These are phyloP conservation scores for Buceros bicornis DNA, from an alignment of 2,797 vertebrate genomes.

Conservation along the genomic window DNA sequence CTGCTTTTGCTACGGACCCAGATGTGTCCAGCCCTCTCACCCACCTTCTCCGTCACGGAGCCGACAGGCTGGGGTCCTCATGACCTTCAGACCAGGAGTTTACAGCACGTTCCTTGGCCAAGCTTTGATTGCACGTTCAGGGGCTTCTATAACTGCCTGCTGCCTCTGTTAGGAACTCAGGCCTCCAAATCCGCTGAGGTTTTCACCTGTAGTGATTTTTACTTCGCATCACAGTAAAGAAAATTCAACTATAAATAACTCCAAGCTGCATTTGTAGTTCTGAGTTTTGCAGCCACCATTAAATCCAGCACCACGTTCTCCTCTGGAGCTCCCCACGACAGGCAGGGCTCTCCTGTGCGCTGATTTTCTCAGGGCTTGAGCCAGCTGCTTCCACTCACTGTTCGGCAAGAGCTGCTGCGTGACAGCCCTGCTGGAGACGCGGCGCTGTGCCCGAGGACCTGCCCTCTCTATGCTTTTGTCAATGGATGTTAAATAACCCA, in stretches of 20 bases:
- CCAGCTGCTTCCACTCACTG: neutral
- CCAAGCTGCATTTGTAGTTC: neutral
- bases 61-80: neutral
- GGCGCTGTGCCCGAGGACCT: neutral
- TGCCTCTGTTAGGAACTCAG: neutral
- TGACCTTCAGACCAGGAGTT: neutral
- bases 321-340: neutral
- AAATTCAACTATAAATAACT: neutral
- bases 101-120: neutral
- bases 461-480: neutral
- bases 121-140: neutral
- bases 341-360: neutral
- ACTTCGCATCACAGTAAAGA: neutral
- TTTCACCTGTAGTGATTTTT: neutral
- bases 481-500: neutral
- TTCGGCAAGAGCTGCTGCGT: neutral
- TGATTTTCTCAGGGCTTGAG: neutral
- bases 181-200: fast-evolving
- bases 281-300: neutral
- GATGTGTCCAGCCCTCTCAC: fast-evolving
- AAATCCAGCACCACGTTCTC: neutral
- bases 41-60: neutral
- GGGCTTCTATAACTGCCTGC: neutral
- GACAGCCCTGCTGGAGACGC: neutral
- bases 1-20: neutral